Percentiles rank a stretch among this genome's conserved stretches.
These are phyloP conservation scores for Barnardius zonarius DNA, from an alignment of 2,113 vertebrate species.

Conservation along the genomic window DNA sequence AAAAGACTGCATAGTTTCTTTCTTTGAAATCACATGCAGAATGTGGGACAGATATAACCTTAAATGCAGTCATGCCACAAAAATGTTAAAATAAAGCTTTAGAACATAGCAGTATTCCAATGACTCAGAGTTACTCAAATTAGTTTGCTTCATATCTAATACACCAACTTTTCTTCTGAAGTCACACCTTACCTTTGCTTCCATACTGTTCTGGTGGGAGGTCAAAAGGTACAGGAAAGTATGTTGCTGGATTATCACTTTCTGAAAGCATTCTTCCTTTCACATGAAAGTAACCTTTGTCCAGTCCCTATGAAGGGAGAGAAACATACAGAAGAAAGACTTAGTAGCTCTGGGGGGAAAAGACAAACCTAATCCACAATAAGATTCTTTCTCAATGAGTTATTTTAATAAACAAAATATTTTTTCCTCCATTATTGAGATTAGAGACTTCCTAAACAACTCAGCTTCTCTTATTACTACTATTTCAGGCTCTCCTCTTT, in stretches of 20 bases:
- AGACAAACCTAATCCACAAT: not conserved
- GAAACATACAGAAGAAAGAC: not conserved
- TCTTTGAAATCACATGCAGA: not conserved
- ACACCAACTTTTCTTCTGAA: not conserved
- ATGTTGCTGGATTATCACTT: conserved; percentile 47
- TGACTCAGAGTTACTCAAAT: not conserved
- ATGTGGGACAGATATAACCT: not conserved
- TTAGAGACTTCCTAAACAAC: not conserved
- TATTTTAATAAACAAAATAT: not conserved
- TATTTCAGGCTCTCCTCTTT: not conserved
- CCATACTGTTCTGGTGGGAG: conserved; percentile 87
- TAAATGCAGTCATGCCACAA: not conserved
- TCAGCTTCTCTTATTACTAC: not conserved
- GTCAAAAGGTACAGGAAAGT: conserved; percentile 93
- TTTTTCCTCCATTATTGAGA: not conserved
- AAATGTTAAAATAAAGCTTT: not conserved
- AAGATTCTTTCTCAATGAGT: not conserved
- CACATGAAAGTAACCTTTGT: conserved; percentile 76
- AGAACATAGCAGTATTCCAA: not conserved
- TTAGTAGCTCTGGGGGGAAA: not conserved
- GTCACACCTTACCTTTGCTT: conserved; percentile 81
- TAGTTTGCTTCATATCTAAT: not conserved
- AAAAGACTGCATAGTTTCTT: not conserved
- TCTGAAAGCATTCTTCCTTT: conserved; percentile 74
- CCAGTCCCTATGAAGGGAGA: conserved; percentile 58